These are phyloP conservation scores for Ellobius talpinus DNA, from an alignment of 2,113 vertebrate genomes.

Conservation along the genomic window DNA sequence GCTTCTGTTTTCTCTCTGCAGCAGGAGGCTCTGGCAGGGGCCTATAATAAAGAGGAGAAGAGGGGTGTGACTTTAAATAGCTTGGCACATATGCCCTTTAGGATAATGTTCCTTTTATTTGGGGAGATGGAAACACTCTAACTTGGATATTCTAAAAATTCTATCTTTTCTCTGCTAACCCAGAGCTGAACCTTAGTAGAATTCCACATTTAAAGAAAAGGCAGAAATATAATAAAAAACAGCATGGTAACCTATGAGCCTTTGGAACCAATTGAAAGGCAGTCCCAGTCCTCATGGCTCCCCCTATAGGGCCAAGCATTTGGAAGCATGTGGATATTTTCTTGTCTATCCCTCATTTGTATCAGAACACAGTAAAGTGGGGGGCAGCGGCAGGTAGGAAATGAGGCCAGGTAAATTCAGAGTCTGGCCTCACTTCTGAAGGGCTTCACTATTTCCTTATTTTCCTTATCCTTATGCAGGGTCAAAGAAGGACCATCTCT, in stretches of 20 bases:
- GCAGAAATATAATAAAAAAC: not conserved
- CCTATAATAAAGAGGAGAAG: not conserved
- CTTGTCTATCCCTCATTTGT: not conserved
- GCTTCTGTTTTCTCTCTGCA: not conserved
- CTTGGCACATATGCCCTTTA: not conserved
- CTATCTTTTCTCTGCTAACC: not conserved
- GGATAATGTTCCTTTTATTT: not conserved
- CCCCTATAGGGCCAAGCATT: fast-evolving
- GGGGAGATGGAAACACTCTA: not conserved
- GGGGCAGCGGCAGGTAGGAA: fast-evolving
- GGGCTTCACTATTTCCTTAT: not conserved
- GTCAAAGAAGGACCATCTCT: not conserved
- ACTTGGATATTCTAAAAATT: not conserved
- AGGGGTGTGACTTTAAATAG: not conserved
- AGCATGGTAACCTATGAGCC: not conserved
- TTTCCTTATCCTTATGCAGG: not conserved
- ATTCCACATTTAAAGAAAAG: constrained; percentile 2
- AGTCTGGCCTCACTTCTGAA: not conserved
- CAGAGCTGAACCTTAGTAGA: not conserved
- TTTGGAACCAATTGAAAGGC: not conserved
- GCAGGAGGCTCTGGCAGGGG: not conserved
- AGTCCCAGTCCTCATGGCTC: fast-evolving
- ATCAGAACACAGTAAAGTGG: not conserved
- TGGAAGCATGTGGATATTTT: not conserved
- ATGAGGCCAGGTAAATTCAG: not conserved